Evolutionary conservation across 2,797 vertebrate genomes (phyloP).

Genomic region (Phrynocephalus forsythii): DNA sequence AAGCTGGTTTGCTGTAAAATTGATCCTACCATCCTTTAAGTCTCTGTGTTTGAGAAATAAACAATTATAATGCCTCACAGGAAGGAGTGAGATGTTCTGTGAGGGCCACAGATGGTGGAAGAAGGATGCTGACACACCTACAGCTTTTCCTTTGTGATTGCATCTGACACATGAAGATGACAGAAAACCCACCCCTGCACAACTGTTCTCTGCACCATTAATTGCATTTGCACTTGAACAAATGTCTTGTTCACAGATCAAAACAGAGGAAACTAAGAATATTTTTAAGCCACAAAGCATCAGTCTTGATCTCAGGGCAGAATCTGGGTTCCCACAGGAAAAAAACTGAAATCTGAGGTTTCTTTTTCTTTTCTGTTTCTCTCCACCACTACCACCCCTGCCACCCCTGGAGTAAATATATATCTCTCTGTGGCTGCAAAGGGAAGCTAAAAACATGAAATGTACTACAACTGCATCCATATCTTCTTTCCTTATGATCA

Average conservation of each 20-base stretch:
- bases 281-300: not conserved
- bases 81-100: not conserved
- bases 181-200: not conserved
- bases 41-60: not conserved
- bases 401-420: not conserved
- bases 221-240: not conserved
- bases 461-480: not conserved
- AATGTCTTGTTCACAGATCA: not conserved
- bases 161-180: not conserved
- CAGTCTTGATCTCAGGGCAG: not conserved
- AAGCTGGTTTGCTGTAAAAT: not conserved
- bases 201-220: not conserved
- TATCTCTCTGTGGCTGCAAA: not conserved
- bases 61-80: not conserved
- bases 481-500: not conserved
- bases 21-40: too few species aligned
- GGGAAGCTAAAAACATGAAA: not conserved
- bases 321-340: not conserved
- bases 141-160: not conserved
- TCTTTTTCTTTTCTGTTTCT: too few species aligned
- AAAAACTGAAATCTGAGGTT: not conserved
- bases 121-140: not conserved
- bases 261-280: not conserved
- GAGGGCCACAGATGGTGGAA: not conserved
- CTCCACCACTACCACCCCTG: too few species aligned